A percentile compares a stretch with the other conserved stretches of the same genome.
Evolutionary conservation across 23 tunicate genomes (phyloP).

Genomic region (Botrylloides violaceus): DNA sequence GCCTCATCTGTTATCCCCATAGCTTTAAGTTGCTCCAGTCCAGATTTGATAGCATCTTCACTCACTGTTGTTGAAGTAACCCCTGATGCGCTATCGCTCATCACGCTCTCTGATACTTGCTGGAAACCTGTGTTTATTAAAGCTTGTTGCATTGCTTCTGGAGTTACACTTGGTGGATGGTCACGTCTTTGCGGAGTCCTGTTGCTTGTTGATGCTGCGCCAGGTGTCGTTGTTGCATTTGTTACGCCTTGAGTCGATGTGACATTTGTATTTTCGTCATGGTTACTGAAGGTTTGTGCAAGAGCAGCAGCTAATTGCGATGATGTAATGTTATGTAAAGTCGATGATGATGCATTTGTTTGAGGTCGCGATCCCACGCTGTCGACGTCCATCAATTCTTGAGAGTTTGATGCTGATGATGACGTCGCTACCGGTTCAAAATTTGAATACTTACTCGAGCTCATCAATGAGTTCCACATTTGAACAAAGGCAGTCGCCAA

Average conservation of each 20-base stretch:
- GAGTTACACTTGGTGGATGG: slow-evolving; percentile 14
- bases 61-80: not conserved
- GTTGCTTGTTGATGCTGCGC: not conserved
- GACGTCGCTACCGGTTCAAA: not conserved
- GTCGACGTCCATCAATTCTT: not conserved
- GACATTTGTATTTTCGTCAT: not conserved
- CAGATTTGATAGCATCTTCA: slow-evolving; percentile 18
- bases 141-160: slow-evolving; percentile 57
- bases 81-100: not conserved
- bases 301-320: slow-evolving; percentile 20
- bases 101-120: not conserved
- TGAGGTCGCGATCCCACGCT: not conserved
- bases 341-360: not conserved
- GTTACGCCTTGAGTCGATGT: not conserved
- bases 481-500: slow-evolving; percentile 8
- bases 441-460: slow-evolving; percentile 8
- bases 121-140: slow-evolving; percentile 8
- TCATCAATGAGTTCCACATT: slow-evolving; percentile 1
- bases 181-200: not conserved
- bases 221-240: not conserved
- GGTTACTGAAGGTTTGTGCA: not conserved
- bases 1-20: slow-evolving; percentile 67
- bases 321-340: slow-evolving; percentile 2
- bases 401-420: not conserved
- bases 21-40: slow-evolving; percentile 52